These are phyloP conservation scores for Pelecanus crispus DNA, from an alignment of 2,113 vertebrate genomes.

Conservation along the genomic window DNA sequence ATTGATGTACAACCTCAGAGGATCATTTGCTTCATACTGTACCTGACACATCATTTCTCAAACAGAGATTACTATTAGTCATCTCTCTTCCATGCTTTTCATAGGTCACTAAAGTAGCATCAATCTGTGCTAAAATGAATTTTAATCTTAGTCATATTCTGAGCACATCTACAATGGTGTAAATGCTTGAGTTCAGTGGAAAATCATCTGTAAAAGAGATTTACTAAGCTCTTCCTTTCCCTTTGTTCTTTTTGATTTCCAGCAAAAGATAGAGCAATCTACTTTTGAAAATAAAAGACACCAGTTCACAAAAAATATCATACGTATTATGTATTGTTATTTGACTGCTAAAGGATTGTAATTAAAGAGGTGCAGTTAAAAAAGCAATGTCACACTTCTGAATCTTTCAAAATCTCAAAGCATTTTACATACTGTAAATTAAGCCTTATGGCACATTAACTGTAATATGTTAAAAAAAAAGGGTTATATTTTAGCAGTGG, in stretches of 20 bases:
- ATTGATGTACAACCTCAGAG: not conserved
- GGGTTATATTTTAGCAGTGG: not conserved
- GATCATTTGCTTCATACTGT: not conserved
- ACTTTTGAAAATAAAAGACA: not conserved
- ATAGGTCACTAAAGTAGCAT: not conserved
- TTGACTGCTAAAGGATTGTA: not conserved
- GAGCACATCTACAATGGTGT: not conserved
- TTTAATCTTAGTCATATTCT: not conserved
- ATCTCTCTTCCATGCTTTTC: not conserved
- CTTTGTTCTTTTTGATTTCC: not conserved
- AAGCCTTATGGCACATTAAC: not conserved
- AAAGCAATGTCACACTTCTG: not conserved
- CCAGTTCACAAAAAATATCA: not conserved
- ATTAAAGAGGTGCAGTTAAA: not conserved
- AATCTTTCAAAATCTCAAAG: not conserved
- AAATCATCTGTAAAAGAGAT: not conserved
- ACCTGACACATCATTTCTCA: constrained; percentile 34
- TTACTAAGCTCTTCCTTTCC: not conserved
- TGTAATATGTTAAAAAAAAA: not conserved
- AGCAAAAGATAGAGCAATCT: not conserved
- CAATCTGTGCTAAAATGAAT: not conserved
- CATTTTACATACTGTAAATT: not conserved
- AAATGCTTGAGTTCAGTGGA: not conserved
- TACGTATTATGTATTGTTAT: not conserved
- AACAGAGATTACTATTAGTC: not conserved